Conservation (phyloP, 1,140 invertebrate species). For the Aphidius ervi region DNA sequence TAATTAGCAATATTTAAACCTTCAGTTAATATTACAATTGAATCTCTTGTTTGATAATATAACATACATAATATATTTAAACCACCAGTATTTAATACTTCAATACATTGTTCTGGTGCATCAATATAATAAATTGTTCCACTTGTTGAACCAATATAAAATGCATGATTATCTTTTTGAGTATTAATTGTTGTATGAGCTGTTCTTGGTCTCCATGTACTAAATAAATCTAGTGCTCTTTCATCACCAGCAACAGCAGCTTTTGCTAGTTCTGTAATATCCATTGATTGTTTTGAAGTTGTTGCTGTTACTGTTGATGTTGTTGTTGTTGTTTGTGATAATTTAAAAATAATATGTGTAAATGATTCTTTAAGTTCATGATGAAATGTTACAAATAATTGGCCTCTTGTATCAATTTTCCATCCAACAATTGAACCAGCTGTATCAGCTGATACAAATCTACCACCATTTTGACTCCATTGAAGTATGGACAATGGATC, state of each 20-base stretch:
- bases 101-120: constrained; percentile 72
- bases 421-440: constrained; percentile 82
- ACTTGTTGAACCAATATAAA: constrained; percentile 79
- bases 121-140: constrained; percentile 80
- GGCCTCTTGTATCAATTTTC: constrained; percentile 79
- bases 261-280: constrained; percentile 60
- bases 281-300: constrained; percentile 56
- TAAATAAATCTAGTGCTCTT: constrained; percentile 78
- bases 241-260: constrained; percentile 85
- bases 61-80: constrained; percentile 64
- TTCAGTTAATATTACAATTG: constrained; percentile 74
- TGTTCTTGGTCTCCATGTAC: constrained; percentile 83
- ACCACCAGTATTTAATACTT: constrained; percentile 72
- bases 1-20: constrained; percentile 74
- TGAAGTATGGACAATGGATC: constrained; percentile 72
- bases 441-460: constrained; percentile 76
- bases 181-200: constrained; percentile 63
- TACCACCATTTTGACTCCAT: constrained; percentile 77
- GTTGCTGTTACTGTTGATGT: constrained; percentile 61
- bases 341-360: constrained; percentile 73
- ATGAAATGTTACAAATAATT: constrained; percentile 77
- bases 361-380: constrained; percentile 80
- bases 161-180: constrained; percentile 66
- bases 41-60: constrained; percentile 71
- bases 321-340: constrained; percentile 57